A percentile compares a stretch with the other conserved stretches of the same genome.
Evolutionary conservation across 2,888 invertebrate genomes (phyloP).

Genomic region (Hirudinaria manillensis): DNA sequence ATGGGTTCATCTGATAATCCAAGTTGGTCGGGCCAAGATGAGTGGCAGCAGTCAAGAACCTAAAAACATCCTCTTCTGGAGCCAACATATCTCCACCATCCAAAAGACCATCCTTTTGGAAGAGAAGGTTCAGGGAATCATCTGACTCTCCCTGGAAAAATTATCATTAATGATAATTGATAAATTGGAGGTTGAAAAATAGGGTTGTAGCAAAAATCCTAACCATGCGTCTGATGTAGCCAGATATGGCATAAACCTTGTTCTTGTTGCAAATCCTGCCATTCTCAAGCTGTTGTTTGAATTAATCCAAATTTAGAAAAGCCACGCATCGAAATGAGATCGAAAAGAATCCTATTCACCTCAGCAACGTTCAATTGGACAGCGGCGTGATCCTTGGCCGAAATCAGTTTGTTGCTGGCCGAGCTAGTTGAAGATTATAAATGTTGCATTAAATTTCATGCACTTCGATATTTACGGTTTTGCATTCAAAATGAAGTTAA

Average conservation of each 20-base stretch:
- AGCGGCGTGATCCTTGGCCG: conserved; percentile 96
- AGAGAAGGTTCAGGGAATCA: conserved; percentile 86
- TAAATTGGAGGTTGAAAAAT: too few relatives aligned
- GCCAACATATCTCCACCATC: too few relatives aligned
- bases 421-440: conserved; percentile 64
- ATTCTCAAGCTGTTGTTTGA: conserved; percentile 75
- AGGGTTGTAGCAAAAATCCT: too few relatives aligned
- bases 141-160: conserved; percentile 71
- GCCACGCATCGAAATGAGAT: too few relatives aligned
- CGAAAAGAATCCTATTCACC: conserved; percentile 43
- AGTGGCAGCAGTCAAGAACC: conserved; percentile 90
- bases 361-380: conserved; percentile 93
- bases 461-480: too few relatives aligned
- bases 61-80: conserved; percentile 89
- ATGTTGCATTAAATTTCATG: too few relatives aligned
- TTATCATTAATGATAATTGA: neutral
- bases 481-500: too few relatives aligned
- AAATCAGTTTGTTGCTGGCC: conserved; percentile 93
- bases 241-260: conserved; percentile 93
- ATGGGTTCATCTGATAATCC: conserved; percentile 93
- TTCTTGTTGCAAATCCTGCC: conserved; percentile 80
- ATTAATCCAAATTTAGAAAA: neutral
- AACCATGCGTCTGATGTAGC: conserved; percentile 88
- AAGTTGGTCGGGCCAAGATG: conserved; percentile 90
- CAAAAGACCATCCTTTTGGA: conserved; percentile 74